Base-by-base conservation (phyloP, 1,140 invertebrate genomes). In the Calliopsis andreniformis region DNA sequence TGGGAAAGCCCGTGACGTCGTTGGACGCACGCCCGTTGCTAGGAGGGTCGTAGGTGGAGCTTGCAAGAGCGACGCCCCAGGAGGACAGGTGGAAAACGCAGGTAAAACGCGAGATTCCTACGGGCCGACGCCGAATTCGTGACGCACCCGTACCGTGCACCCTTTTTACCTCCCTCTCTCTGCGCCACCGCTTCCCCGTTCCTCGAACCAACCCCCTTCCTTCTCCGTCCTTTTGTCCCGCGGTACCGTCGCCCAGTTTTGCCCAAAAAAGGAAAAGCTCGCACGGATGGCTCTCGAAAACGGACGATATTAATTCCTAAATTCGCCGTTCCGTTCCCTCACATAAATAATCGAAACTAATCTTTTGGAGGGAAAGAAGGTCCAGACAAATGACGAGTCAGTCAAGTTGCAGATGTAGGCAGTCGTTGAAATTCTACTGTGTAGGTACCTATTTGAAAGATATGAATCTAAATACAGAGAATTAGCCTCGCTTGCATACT, bases 21-120 rank as follows among this genome's bases (percentile, higher is more conserved):
- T 87, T 87, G 87, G 87, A 87, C 86, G 85, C 68, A 76, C 63
- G 72, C 72, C 67, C 75, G 83, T 86, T 86, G 83, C 83, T 87
- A 86, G 87, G 87, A 86, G 86, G 87, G 87, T 79, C 67, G 82
- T 86, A 86, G 87, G 87, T 88, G 87, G 87, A 87, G 87, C 87
- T 71, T 87, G 76, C 49, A 64, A 80, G 43, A 86, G 86, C 62
- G 78, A 87, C 87, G 87, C 87, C 87, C 87, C 68, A 71, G 77
- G 62, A 76, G 71, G 83, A 89, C 87, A 89, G 87, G 87, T 89
- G 84, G 87, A 88, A 88, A 86, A 83, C 84, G 82, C 87, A 89
- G 87, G 87, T 89, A 80, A 87, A 85, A 71, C 76, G 58, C 68
- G 67, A 68, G 55, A 64, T 70, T 81, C n/a, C 63, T 68, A 66